Evolutionary conservation across 1,140 invertebrate species (phyloP), one percentile per base, ranked within the genome.

Genomic region (Cyclargus thomasi): DNA sequence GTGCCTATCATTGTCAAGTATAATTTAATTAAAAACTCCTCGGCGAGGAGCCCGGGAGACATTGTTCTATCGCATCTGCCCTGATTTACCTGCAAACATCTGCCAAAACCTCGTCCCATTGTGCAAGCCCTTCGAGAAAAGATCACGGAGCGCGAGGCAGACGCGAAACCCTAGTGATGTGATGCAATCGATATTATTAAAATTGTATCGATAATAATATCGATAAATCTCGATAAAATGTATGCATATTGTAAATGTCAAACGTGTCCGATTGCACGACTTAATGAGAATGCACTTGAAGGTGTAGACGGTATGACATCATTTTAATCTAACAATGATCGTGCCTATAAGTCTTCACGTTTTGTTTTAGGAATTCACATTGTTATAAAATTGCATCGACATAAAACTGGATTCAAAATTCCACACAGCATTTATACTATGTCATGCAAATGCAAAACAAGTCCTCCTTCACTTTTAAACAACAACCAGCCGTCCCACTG

Each of bases 31-130:
- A 86, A 81, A 85, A 64, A 2, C 29, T 29, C 55, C 55, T 2
- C 17, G 20, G 20, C 18, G 21, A 59, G 53, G 17, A 59, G 11
- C 55, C 18, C 17, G 55, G 6, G n/a, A 55, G 18, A 62, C 62
- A 72, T 76, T 82, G 76, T 78, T 77, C 77, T 73, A 74, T 62
- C 69, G 74, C 82, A 85, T 83, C 81, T 86, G 82, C 81, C 75
- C 83, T 78, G 78, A 76, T 86, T 84, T 81, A 83, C 81, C 82
- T 85, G 82, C 68, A 72, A 75, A 79, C 84, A 86, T 86, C 84
- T 86, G 84, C 80, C 76, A 65, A 70, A 63, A 20, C 55, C 55
- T 59, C 18, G 55, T 59, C 59, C 72, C 74, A 74, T 82, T 82
- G 77, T 81, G 72, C 66, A 70, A 67, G 68, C 77, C 84, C 79